Conservation (phyloP, 2,888 invertebrate species). For the Caenorhabditis sp. region DNA sequence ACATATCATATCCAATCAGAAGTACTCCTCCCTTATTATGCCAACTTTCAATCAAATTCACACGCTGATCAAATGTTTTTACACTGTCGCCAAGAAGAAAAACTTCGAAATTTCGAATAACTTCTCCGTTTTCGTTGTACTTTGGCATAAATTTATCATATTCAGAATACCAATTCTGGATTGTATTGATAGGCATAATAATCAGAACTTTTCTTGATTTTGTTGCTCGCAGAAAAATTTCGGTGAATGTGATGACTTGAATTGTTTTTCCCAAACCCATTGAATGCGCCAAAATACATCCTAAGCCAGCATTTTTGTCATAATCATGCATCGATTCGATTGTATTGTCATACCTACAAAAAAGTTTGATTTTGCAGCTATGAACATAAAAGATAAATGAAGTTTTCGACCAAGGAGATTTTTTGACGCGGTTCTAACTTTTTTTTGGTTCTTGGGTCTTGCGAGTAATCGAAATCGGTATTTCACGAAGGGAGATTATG, state of each 20-base stretch:
- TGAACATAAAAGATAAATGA: too few species aligned
- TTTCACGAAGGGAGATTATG: too few species aligned
- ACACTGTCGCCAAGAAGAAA: slow-evolving; percentile 91
- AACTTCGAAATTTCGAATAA: slow-evolving; percentile 81
- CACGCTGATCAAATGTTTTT: slow-evolving; percentile 86
- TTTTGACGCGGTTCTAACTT: too few species aligned
- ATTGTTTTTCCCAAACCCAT: slow-evolving; percentile 99
- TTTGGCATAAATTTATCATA: slow-evolving; percentile 94
- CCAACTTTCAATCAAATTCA: slow-evolving; percentile 83
- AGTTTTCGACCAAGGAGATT: too few species aligned
- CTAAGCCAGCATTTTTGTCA: slow-evolving; percentile 86
- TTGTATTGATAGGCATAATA: slow-evolving; percentile 97
- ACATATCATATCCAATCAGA: slow-evolving; percentile 95
- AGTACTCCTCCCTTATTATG: slow-evolving; percentile 87
- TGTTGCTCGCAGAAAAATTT: slow-evolving; percentile 91
- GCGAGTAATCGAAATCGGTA: too few species aligned
- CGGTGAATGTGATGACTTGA: slow-evolving; percentile 89
- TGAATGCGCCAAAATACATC: slow-evolving; percentile 90
- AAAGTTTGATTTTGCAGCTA: too few species aligned
- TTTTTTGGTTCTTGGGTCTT: too few species aligned
- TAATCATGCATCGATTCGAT: slow-evolving; percentile 90
- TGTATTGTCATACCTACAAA: slow-evolving; percentile 84
- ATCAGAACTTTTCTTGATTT: slow-evolving; percentile 87
- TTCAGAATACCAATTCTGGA: slow-evolving; percentile 93
- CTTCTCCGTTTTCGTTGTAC: slow-evolving; percentile 34